Conservation (phyloP, 1,140 invertebrate species). For the Amphibalanus amphitrite region DNA sequence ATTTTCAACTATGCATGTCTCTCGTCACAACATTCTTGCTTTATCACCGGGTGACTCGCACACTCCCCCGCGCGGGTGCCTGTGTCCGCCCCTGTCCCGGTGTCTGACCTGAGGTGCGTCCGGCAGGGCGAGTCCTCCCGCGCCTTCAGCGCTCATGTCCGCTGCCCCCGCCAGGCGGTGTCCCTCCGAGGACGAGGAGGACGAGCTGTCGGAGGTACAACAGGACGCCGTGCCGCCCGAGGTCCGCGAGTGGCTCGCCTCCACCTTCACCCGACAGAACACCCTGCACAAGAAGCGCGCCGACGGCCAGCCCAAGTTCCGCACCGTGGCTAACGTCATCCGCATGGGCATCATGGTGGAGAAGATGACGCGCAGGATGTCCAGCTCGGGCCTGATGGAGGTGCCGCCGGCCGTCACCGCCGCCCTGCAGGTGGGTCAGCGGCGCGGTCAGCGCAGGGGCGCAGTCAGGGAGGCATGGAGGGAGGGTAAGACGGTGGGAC, state of each 20-base stretch:
- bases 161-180: constrained; percentile 24
- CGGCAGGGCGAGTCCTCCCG: background rate
- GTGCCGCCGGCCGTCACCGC: constrained; percentile 73
- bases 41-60: background rate
- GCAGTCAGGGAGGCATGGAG: too few species aligned
- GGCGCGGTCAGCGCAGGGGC: too few species aligned
- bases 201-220: constrained; percentile 86
- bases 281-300: constrained; percentile 45
- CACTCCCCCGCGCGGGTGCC: too few species aligned
- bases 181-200: constrained; percentile 55
- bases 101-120: background rate
- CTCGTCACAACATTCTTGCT: background rate
- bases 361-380: constrained; percentile 77
- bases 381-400: constrained; percentile 63
- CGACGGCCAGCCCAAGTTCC: constrained; percentile 47
- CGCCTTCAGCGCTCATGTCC: background rate
- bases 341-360: constrained; percentile 94
- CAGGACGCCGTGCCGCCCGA: constrained; percentile 86
- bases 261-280: constrained; percentile 87
- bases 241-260: constrained; percentile 89
- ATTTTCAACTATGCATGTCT: background rate
- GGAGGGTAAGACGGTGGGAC: too few species aligned
- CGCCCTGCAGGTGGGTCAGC: constrained; percentile 59
- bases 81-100: background rate
- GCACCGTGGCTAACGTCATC: constrained; percentile 89